Evolutionary conservation across 2,888 invertebrate genomes (phyloP), one percentile per base, ranked within the genome.

Genomic region (Mactromeris polynyma): DNA sequence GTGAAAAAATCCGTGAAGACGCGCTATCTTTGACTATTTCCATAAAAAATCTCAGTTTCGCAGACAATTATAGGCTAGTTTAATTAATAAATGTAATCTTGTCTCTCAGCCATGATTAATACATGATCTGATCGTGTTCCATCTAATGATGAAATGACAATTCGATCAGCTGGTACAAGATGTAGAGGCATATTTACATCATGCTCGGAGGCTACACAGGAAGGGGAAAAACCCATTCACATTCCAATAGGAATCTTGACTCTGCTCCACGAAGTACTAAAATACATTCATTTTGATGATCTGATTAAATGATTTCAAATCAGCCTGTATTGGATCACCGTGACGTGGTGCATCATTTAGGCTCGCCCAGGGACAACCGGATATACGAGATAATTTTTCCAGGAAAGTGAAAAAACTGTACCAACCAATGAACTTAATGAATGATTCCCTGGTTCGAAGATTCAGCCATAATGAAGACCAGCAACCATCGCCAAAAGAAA

Each of bases 61-160:
- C 81, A 81, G 86, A 81, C 88, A 86, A 86, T 90, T 88, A 82
- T 81, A 83, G 84, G 83, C 77, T 46, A 51, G 73, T 88, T 90
- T 90, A 90, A 90, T 90, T 90, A 90, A 90, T 90, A 87, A 90
- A 87, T 77, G 89, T 90, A 87, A 87, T 87, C 83, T 82, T 31
- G 81, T 69, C 85, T 54, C 79, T 42, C 40, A 73, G 82, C 51
- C 21, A 81, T 90, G 89, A 90, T 90, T 87, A 89, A 87, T 90
- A 80, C 85, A 87, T 87, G 89, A 87, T 79, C n/a, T 11, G 46
- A 85, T 90, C 87, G 42, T 21, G 77, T 90, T 90, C 36, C 85
- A 81, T 51, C 86, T 87, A 87, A 87, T 42, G 83, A 83, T 77
- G 42, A 58, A 80, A 85, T 85, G 85, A 86, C 86, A 81, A 17